Evolutionary conservation across 2,113 vertebrate species (phyloP).

Genomic region (Ranitomeya imitator): DNA sequence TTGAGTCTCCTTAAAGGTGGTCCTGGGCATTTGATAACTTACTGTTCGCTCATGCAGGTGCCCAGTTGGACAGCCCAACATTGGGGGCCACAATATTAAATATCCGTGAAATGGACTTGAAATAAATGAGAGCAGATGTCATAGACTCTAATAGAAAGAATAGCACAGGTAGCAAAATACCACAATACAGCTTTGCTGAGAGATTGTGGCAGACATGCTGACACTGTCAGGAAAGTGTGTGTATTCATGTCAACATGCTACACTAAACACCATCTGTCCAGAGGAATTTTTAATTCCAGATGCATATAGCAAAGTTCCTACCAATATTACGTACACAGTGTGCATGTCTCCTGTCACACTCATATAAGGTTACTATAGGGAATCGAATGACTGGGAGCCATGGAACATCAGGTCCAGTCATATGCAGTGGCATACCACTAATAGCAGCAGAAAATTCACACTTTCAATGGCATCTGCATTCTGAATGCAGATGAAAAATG

Average conservation of each 20-base stretch:
- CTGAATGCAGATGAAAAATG: no score
- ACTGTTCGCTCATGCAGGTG: not conserved
- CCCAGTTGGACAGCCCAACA: not conserved
- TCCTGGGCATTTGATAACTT: not conserved
- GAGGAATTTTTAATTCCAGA: not conserved
- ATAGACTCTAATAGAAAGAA: not conserved
- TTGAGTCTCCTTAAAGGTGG: no score
- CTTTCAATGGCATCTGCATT: no score
- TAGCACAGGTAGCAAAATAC: not conserved
- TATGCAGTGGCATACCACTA: no score
- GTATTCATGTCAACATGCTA: constrained; percentile 7
- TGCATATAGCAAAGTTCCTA: not conserved
- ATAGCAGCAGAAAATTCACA: no score
- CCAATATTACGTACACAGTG: not conserved
- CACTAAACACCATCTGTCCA: constrained; percentile 15
- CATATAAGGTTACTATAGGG: not conserved
- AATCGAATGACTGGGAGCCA: not conserved
- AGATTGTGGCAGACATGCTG: constrained; percentile 15
- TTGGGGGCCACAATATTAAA: not conserved
- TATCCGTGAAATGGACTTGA: not conserved
- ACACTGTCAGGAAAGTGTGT: constrained; percentile 7
- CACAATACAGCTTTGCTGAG: not conserved
- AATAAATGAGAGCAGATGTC: not conserved
- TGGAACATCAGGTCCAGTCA: not conserved
- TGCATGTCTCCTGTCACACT: not conserved